Base-by-base conservation (phyloP, 2,113 vertebrate species). In the Dipodomys ordii region DNA sequence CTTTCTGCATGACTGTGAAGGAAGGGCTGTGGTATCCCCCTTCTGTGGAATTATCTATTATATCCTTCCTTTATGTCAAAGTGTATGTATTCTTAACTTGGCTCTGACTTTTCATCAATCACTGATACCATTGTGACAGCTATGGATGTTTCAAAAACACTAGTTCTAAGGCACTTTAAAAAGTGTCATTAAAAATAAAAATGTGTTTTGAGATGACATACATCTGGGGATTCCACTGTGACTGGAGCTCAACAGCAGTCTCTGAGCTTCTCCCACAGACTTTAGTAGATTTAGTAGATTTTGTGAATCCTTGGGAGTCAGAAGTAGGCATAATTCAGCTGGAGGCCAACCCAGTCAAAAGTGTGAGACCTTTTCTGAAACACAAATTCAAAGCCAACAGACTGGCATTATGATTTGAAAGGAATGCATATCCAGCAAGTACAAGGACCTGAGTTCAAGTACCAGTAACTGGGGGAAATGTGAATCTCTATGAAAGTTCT, bases 41-140 rank as follows among this genome's bases (percentile, higher is more conserved):
- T 57, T 90, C 46, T 85, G 35, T 64, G 60, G 82, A n/a, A 30
- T 73, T 68, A 64, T 22, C 72, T 65, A 3, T 67, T 32, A 25
- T 9, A 67, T 35, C 19, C 8, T 90, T 90, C 68, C 46, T 9
- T 90, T 90, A 57, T 2, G 0, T 67, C 30, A 18, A 81, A 90
- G 69, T 3, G 2, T 25, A 4, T 28, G 18, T 32, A 11, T 71
- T 89, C 44, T 35, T 79, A 44, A 13, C 81, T 68, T 83, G 23
- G 32, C 12, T 83, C 32, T 88, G 65, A 39, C 67, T 91, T 88
- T 81, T 93, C 72, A 67, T 93, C 87, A 79, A 35, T 94, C 87
- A 91, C 44, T 72, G 73, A 62, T 62, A 76, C 67, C 65, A 32
- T 18, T 91, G 87, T 83, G 90, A 93, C 44, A 83, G 80, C 76